Evolutionary conservation across 1,140 invertebrate species (phyloP), one percentile per base, ranked within the genome.

Genomic region (Drosophila busckii): DNA sequence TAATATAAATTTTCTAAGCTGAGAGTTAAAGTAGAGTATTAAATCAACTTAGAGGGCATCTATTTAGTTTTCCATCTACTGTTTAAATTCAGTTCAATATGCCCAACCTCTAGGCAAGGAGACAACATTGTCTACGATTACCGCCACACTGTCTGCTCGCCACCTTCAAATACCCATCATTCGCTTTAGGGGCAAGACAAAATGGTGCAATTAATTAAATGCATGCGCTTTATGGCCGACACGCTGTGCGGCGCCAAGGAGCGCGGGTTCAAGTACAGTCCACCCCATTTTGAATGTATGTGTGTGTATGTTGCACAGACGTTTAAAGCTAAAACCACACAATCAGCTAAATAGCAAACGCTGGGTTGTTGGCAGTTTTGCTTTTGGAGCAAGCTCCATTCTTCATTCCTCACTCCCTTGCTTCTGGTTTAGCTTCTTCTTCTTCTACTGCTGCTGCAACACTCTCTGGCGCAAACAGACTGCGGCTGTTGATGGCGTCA

Each of bases 261-360:
- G 41, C 46, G 31, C 6, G 34, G 41, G 40, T 52, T 60, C 26
- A 31, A 45, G 40, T 26, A 22, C 31, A 40, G n/a, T 37, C 6
- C n/a, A 31, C 16, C n/a, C 2, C 16, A 8, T 42, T 12, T 16
- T 10, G 29, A 20, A 22, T 22, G 7, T 6, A 7, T 31, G 41
- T 5, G 29, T 12, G 20, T 31, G 20, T 23, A 9, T 5, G 32
- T 16, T 10, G 26, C 22, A 40, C 62, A 71, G 41, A 67, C 40
- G 62, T 38, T 71, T 71, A 48, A 70, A 73, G 62, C 34, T 45
- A 56, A 73, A 71, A 71, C 69, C 69, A 66, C 69, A 71, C 62
- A 71, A 71, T 71, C 69, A 71, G 69, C 69, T 71, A 71, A 71
- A 71, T 71, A 73, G 69, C 69, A 71, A 66, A 73, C 38, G 62